Evolutionary conservation across 92 coral and sea anemone species (phyloP), one percentile per base, ranked within the genome.

Genomic region (Heteractis magnifica): DNA sequence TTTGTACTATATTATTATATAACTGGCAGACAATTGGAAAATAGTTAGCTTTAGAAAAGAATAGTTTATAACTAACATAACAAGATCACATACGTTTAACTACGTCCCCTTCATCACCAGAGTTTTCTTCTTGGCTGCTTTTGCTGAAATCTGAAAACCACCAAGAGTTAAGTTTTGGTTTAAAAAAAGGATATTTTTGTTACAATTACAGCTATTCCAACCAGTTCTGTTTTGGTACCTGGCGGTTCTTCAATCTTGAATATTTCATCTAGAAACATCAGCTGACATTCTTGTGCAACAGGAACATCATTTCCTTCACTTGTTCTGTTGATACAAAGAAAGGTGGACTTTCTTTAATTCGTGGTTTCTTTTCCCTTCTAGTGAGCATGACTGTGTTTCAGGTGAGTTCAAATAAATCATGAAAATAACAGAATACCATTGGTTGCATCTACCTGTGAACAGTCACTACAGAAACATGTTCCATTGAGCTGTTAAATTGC

Each of bases 221-320:
- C 11, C 14, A 58, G 5, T 4, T 58, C 64, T 12, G 16, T 58
- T 12, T 12, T 58, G 13, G 78, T 71, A 96, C 99, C 99, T 87
- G 98, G 92, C 51, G 87, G 88, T 10, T 80, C 68, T 85, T 94
- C 98, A 84, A 96, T 96, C 83, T 92, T 90, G 90, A 94, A 96
- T 14, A 96, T 94, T 72, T 96, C 99, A 90, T 96, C 98, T 59
- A 90, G 81, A 72, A 96, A 96, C 84, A 86, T 89, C 26, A 96
- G 88, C 82, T 77, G 77, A 81, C 94, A 92, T 87, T 94, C 91
- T 78, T 96, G 98, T 16, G 94, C 89, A 5, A 96, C 94, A 52
- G 91, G 87, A 15, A 81, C 79, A 8, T 93, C 93, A 70, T 23
- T 76, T 20, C 86, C 93, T 85, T 94, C 95, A 78, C 88, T 82